These are phyloP conservation scores for Ichneumon xanthorius DNA, from an alignment of 2,888 invertebrate genomes.

Conservation along the genomic window DNA sequence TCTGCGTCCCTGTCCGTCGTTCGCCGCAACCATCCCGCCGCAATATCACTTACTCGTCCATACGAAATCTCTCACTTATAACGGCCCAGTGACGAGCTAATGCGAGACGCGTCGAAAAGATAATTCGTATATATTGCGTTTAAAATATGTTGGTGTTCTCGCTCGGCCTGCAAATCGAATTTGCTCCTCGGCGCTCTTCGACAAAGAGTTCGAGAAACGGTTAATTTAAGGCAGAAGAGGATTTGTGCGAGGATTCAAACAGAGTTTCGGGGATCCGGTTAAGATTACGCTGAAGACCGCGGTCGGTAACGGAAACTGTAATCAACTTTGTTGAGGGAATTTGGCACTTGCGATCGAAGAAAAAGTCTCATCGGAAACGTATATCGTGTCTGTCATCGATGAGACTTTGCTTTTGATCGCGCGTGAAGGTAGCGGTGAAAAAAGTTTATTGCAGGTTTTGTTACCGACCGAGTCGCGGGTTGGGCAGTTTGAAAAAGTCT, in stretches of 20 bases:
- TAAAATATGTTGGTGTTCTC: neutral
- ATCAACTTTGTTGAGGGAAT: neutral
- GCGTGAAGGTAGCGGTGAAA: too few relatives aligned
- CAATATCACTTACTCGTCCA: conserved; percentile 37
- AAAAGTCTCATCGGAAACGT: too few relatives aligned
- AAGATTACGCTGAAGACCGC: neutral
- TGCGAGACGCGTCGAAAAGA: neutral
- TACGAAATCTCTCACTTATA: conserved; percentile 28
- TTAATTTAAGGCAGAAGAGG: neutral
- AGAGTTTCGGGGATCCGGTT: neutral
- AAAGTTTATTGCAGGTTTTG: too few relatives aligned
- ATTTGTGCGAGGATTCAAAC: neutral
- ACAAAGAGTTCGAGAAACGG: neutral
- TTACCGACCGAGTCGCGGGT: too few relatives aligned
- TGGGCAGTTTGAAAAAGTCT: neutral
- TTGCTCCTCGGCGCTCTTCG: neutral
- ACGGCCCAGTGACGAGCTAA: neutral
- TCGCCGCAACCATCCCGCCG: neutral
- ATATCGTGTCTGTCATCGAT: too few relatives aligned
- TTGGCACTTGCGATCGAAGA: too few relatives aligned
- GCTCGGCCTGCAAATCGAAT: neutral
- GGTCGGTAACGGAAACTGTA: neutral
- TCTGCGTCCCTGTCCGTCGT: neutral
- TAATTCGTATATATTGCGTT: neutral
- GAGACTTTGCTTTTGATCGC: too few relatives aligned